Evolutionary conservation across 2,113 vertebrate species (phyloP).

Genomic region (Climacteris rufus): DNA sequence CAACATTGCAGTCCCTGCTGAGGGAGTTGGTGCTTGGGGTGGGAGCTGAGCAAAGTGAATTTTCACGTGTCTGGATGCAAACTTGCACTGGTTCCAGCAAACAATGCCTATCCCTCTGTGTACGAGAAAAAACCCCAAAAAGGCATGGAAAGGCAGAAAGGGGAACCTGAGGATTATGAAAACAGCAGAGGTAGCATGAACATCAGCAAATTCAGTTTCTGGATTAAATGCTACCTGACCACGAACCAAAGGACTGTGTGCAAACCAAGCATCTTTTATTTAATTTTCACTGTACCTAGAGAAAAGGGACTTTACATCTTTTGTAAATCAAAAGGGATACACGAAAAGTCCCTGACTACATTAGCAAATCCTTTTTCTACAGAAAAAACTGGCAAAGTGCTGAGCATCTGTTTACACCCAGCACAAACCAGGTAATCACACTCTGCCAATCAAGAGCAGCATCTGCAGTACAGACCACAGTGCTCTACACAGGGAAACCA

Average conservation of each 20-base stretch:
- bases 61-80: not conserved
- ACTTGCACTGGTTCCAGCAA: not conserved
- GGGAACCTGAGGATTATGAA: not conserved
- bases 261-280: not conserved
- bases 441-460: not conserved
- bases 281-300: not conserved
- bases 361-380: not conserved
- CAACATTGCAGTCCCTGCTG: accelerated
- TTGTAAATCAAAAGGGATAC: not conserved
- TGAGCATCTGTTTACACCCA: not conserved
- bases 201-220: not conserved
- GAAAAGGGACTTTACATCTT: not conserved
- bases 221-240: not conserved
- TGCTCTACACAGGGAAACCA: not conserved
- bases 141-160: not conserved
- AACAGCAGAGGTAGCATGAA: not conserved
- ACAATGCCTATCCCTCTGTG: accelerated
- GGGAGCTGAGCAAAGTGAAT: accelerated
- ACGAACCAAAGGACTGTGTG: accelerated
- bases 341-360: not conserved
- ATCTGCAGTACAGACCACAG: not conserved
- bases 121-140: not conserved
- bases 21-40: not conserved
- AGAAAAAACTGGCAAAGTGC: not conserved
- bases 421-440: not conserved